Conservation (phyloP, 2,888 invertebrate genomes). For the Capitulum mitella region DNA sequence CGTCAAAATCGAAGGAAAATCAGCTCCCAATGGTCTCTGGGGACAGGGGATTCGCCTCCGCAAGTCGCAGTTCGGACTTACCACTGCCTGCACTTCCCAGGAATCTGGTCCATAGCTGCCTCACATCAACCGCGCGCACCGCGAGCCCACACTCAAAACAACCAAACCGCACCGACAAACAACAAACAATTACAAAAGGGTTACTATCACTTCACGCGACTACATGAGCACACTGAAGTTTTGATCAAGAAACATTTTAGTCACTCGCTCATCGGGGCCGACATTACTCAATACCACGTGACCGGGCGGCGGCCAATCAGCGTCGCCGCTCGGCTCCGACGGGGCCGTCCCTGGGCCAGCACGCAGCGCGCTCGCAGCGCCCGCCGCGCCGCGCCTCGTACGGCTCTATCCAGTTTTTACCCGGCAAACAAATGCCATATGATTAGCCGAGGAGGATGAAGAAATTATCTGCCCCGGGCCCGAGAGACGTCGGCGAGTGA, state of each 20-base stretch:
- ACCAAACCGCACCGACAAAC: not conserved
- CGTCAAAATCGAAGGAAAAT: too few species aligned
- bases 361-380: not conserved
- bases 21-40: too few species aligned
- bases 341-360: conserved; percentile 19
- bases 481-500: not conserved
- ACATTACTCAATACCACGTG: conserved; percentile 26
- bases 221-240: conserved; percentile 25
- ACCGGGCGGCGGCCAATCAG: conserved; percentile 14
- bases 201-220: conserved; percentile 22
- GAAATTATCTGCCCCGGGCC: not conserved
- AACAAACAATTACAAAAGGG: conserved; percentile 14
- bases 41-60: not conserved
- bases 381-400: not conserved
- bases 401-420: conserved; percentile 24
- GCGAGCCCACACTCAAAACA: not conserved
- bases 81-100: not conserved
- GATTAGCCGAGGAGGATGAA: conserved; percentile 12
- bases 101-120: not conserved
- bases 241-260: conserved; percentile 25
- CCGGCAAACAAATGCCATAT: conserved; percentile 16
- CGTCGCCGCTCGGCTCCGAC: not conserved
- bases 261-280: conserved; percentile 25
- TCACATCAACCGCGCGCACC: not conserved
- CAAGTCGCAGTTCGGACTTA: not conserved